Percentiles rank a stretch among this genome's conserved stretches.
These are phyloP conservation scores for Patella caerulea DNA, from an alignment of 2,888 invertebrate species.

Conservation along the genomic window DNA sequence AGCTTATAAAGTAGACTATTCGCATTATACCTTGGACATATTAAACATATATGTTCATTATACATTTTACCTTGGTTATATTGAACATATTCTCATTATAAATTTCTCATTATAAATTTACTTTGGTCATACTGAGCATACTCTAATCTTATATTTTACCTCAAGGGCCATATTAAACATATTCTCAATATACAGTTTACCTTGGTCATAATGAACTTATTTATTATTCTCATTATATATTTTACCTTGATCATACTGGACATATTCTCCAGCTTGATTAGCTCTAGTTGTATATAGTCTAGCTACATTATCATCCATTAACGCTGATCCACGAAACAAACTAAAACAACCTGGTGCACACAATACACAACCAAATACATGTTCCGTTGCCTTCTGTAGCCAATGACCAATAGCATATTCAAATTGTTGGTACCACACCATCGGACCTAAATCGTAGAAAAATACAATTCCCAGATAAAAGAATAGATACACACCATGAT, in stretches of 20 bases:
- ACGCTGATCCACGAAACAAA: conserved; percentile 86
- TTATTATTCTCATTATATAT: too few species aligned
- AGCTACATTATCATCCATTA: conserved; percentile 93
- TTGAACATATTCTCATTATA: too few species aligned
- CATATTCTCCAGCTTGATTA: conserved; percentile 84
- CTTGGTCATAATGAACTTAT: too few species aligned
- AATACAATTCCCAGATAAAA: background rate
- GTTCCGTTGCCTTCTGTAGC: conserved; percentile 99
- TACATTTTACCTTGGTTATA: too few species aligned
- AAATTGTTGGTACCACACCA: conserved; percentile 99
- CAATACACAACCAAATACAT: conserved; percentile 97
- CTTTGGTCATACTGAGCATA: conserved; percentile 93
- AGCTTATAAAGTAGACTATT: too few species aligned
- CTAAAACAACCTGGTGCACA: conserved; percentile 94
- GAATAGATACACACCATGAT: too few species aligned
- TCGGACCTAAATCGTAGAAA: conserved; percentile 78
- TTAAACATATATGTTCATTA: too few species aligned
- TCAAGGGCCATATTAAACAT: too few species aligned
- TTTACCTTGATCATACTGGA: conserved; percentile 90
- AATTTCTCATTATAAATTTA: conserved; percentile 50
- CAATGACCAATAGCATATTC: conserved; percentile 99
- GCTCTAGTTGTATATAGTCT: conserved; percentile 84
- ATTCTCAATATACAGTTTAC: too few species aligned
- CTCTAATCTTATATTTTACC: conserved; percentile 72
- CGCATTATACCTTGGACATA: too few species aligned